These are phyloP conservation scores for Picathartes gymnocephalus DNA, from an alignment of 2,113 vertebrate species.

Conservation along the genomic window DNA sequence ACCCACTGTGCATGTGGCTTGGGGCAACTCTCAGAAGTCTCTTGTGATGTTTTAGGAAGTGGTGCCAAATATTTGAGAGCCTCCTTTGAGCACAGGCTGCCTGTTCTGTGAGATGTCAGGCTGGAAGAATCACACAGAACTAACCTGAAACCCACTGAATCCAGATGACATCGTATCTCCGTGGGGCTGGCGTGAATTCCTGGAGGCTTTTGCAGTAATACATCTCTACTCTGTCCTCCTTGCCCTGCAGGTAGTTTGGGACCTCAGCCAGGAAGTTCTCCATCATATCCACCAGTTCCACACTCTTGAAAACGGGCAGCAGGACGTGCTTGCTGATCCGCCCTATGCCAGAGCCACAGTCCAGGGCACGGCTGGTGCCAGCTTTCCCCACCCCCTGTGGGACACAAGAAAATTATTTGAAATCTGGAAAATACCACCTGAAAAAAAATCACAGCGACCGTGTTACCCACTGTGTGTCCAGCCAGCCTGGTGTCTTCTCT, in stretches of 20 bases:
- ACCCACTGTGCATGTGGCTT: background rate
- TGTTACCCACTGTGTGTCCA: background rate
- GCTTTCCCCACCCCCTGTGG: slow-evolving; percentile 87
- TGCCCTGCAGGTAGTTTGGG: slow-evolving; percentile 83
- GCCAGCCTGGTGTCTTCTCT: background rate
- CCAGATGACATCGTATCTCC: slow-evolving; percentile 94
- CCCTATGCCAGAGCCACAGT: slow-evolving; percentile 92
- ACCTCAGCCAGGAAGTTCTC: slow-evolving; percentile 90
- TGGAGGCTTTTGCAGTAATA: slow-evolving; percentile 91
- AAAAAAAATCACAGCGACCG: background rate
- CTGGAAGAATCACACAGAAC: slow-evolving; percentile 35
- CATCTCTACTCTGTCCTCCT: slow-evolving; percentile 81
- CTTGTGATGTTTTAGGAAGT: background rate
- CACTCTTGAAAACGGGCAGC: slow-evolving; percentile 84
- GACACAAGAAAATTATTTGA: background rate
- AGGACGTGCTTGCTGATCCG: slow-evolving; percentile 90
- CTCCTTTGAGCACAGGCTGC: background rate
- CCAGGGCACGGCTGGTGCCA: slow-evolving; percentile 82
- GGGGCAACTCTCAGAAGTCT: background rate
- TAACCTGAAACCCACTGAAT: slow-evolving; percentile 97
- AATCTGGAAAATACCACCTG: background rate
- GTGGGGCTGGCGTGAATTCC: slow-evolving; percentile 80
- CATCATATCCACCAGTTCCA: slow-evolving; percentile 95
- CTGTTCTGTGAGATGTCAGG: background rate
- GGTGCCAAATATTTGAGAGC: background rate